Conservation (phyloP, 2,888 invertebrate genomes). For the Gasteruption jaculator region DNA sequence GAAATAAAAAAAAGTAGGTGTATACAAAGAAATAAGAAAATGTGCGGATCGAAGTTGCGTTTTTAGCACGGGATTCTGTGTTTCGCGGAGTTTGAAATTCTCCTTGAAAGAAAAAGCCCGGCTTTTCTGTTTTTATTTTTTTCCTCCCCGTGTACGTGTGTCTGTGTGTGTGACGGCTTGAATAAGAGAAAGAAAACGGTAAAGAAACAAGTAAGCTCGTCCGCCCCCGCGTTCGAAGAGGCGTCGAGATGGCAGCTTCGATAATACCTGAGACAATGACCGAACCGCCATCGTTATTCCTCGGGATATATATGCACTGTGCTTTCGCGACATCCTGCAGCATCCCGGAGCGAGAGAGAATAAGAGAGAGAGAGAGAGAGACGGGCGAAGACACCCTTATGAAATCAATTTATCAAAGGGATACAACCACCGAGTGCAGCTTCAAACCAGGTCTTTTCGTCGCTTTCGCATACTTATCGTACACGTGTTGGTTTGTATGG, state of each 20-base stretch:
- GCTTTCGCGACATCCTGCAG: conserved; percentile 28
- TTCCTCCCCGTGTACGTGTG: no score
- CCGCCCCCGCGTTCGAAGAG: conserved; percentile 41
- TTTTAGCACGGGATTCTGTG: no score
- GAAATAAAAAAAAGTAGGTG: conserved; percentile 3
- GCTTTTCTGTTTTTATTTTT: no score
- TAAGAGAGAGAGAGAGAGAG: no score
- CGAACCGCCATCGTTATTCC: conserved; percentile 42
- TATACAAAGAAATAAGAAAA: conserved; percentile 10
- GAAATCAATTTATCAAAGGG: conserved; percentile 34
- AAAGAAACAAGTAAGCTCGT: conserved; percentile 25
- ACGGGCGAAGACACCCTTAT: conserved; percentile 29
- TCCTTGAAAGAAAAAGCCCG: no score
- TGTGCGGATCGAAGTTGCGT: conserved; percentile 5
- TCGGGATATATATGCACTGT: conserved; percentile 32
- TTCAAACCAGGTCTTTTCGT: no score
- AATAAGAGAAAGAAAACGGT: conserved; percentile 11
- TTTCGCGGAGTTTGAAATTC: no score
- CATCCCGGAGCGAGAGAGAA: no score
- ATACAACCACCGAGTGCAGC: no score
- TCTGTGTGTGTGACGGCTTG: conserved; percentile 15
- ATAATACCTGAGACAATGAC: conserved; percentile 44
- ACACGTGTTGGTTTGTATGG: no score
- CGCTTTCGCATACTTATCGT: no score
- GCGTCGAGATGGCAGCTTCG: conserved; percentile 41